These are phyloP conservation scores for Amphiduros pacificus DNA, from an alignment of 2,888 invertebrate genomes.

Conservation along the genomic window DNA sequence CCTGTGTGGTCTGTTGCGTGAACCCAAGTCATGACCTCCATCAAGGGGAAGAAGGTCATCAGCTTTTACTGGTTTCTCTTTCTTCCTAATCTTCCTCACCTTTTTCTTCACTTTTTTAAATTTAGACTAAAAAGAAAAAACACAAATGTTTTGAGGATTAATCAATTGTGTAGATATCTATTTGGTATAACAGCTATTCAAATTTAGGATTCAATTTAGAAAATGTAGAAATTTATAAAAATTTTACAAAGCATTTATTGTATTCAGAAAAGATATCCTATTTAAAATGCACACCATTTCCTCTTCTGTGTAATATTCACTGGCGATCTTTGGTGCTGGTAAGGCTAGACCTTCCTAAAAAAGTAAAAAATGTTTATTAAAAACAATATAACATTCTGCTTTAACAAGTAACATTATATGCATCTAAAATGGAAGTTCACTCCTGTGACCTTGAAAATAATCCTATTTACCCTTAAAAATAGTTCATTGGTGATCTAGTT, in stretches of 20 bases:
- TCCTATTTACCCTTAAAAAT: too few relatives aligned
- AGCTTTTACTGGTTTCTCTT: conserved; percentile 67
- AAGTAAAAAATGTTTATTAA: background rate
- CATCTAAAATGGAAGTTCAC: too few relatives aligned
- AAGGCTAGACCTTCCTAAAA: conserved; percentile 65
- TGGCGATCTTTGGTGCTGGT: conserved; percentile 73
- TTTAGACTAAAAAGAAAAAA: conserved; percentile 27
- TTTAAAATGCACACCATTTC: conserved; percentile 67
- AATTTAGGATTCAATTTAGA: background rate
- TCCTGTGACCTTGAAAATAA: too few relatives aligned
- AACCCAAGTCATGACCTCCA: background rate
- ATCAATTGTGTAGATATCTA: too few relatives aligned
- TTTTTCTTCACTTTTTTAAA: conserved; percentile 82
- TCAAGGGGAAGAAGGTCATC: conserved; percentile 67
- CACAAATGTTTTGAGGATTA: too few relatives aligned
- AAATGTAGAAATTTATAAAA: background rate
- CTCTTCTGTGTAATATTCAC: conserved; percentile 84
- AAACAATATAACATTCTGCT: too few relatives aligned
- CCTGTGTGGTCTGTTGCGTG: too few relatives aligned
- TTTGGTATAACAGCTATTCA: background rate
- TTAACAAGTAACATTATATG: too few relatives aligned
- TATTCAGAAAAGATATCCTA: background rate
- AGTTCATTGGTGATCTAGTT: too few relatives aligned
- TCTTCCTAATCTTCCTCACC: conserved; percentile 69
- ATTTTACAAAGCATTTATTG: background rate